phyloP scores from a whole-genome alignment of 2,797 vertebrate genomes.

The Hippocampus kuda region DNA sequence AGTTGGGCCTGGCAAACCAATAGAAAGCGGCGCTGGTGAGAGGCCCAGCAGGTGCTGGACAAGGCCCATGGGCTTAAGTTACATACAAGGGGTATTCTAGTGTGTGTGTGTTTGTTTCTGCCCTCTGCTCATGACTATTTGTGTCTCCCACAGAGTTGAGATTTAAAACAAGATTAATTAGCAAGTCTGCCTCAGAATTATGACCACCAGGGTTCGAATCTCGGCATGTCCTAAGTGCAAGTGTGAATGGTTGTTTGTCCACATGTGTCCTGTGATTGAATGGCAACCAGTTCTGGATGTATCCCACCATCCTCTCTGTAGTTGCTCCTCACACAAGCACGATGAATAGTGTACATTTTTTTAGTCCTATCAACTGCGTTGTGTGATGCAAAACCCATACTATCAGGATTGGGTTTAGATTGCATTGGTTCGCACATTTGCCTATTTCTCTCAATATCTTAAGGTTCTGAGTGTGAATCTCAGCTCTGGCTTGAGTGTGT shows the following conservation, averaged over 20 bases:
- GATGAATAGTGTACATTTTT: neutral
- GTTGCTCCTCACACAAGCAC: neutral
- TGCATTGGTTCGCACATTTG: too few species aligned
- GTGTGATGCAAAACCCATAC: too few species aligned
- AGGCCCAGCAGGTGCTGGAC: slow-evolving; percentile 3
- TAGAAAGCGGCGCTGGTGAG: neutral
- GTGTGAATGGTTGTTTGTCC: neutral
- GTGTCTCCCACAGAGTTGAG: neutral
- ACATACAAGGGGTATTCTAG: neutral
- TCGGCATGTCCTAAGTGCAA: too few species aligned
- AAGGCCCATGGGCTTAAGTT: neutral
- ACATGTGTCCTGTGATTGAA: neutral
- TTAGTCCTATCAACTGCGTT: too few species aligned
- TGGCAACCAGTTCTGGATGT: too few species aligned
- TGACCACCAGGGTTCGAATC: neutral
- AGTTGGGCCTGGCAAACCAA: neutral
- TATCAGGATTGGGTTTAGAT: too few species aligned
- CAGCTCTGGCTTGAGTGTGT: too few species aligned
- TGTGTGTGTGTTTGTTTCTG: neutral
- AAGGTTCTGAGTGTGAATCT: too few species aligned
- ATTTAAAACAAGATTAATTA: neutral
- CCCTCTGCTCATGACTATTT: neutral
- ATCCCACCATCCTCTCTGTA: too few species aligned
- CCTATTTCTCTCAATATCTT: too few species aligned
- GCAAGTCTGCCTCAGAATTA: neutral